These are phyloP conservation scores for Diplogasteroides magnus DNA, from an alignment of 1,140 invertebrate species.

Conservation along the genomic window DNA sequence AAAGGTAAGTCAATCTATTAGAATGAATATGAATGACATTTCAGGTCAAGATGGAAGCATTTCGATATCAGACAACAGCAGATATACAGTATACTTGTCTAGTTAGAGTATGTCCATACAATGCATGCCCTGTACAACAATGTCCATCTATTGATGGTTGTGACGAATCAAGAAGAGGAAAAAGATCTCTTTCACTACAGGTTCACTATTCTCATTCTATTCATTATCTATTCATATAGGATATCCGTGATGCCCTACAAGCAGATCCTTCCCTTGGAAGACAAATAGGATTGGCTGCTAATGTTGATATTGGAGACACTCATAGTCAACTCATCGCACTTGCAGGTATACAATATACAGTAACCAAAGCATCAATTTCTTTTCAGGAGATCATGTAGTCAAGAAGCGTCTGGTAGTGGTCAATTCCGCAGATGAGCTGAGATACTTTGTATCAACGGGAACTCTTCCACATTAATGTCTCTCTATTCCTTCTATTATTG, in stretches of 20 bases:
- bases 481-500: background rate
- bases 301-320: slow-evolving; percentile 10
- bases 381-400: slow-evolving; percentile 49
- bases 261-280: slow-evolving; percentile 46
- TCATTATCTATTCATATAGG: background rate
- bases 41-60: slow-evolving; percentile 51
- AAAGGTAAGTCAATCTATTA: slow-evolving; percentile 12
- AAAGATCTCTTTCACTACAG: background rate
- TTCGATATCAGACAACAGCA: slow-evolving; percentile 54
- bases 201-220: slow-evolving; percentile 4
- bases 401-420: slow-evolving; percentile 47
- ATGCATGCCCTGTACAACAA: slow-evolving; percentile 38
- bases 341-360: too few relatives aligned
- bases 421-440: slow-evolving; percentile 53
- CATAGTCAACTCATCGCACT: slow-evolving; percentile 49
- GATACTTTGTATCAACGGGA: slow-evolving; percentile 51
- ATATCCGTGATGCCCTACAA: slow-evolving; percentile 20
- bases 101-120: slow-evolving; percentile 51
- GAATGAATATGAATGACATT: slow-evolving; percentile 10
- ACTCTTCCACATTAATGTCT: slow-evolving; percentile 11
- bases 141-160: slow-evolving; percentile 13
- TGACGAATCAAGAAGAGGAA: background rate
- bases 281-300: slow-evolving; percentile 38
- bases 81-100: slow-evolving; percentile 55
- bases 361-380: background rate